Base-by-base conservation (phyloP, 2,113 vertebrate genomes). In the Agapornis roseicollis region DNA sequence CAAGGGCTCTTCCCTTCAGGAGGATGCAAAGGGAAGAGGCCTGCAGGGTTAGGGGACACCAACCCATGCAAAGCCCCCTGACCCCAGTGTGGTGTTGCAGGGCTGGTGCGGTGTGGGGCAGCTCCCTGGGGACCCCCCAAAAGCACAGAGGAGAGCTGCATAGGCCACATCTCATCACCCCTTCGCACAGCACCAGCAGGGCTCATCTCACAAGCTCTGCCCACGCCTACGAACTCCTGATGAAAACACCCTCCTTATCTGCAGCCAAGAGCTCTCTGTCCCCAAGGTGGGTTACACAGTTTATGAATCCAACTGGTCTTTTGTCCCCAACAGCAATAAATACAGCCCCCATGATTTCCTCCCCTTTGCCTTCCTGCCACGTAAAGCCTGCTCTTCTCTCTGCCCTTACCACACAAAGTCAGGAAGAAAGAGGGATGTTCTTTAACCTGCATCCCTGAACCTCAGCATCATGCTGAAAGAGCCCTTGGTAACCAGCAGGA, bases 291-390 rank as follows among this genome's bases (percentile, higher is more conserved):
- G 79, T 90, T 66, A 85, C 71, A 60, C 24, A 46, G 79, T 72
- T 88, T 79, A 69, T 47, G 61, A 80, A 64, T 50, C 82, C 89
- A 93, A 73, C 50, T 89, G 82, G 74, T 72, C 90, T 88, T 93
- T 82, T 68, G 53, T 78, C 61, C 61, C 47, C 58, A 93, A 63
- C 23, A 63, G 73, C 61, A 63, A 71, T 52, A 86, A 87, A 85
- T 19, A 74, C 70, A 87, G 46, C 73, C 84, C 53, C 73, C 22
- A 37, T 2, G 1, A 89, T 74, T 74, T 91, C 44, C 56, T 93
- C 39, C 35, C 68, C 27, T 89, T 74, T 64, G 60, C 41, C 39
- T 39, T 76, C 72, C 85, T 73, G 72, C 84, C 50, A 79, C 65
- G 71, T 22, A 50, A 82, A 85, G 64, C 68, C 74, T 66, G 46